These are phyloP conservation scores for Pegoplata infirma DNA, from an alignment of 2,888 invertebrate species.

Conservation along the genomic window DNA sequence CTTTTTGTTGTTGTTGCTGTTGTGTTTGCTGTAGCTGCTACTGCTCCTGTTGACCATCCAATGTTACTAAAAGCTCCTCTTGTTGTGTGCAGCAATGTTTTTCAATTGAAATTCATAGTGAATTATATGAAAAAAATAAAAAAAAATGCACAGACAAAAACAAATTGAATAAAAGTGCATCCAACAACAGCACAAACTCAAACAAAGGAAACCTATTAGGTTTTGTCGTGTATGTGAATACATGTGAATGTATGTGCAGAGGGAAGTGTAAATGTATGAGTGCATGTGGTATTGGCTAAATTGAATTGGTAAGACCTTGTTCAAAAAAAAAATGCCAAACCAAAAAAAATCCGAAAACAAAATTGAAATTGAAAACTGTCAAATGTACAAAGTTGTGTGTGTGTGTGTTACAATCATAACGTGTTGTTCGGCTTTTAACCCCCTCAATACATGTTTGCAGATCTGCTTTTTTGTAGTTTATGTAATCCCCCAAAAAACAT, in stretches of 20 bases:
- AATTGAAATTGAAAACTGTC: slow-evolving; percentile 53
- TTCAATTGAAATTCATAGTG: slow-evolving; percentile 41
- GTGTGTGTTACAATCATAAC: slow-evolving; percentile 39
- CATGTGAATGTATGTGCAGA: neutral
- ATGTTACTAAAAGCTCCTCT: neutral
- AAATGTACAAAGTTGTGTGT: slow-evolving; percentile 42
- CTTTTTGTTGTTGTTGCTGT: slow-evolving; percentile 23
- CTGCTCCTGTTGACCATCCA: neutral
- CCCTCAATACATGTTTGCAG: neutral
- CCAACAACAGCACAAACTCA: neutral
- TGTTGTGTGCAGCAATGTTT: neutral
- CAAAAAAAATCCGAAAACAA: slow-evolving; percentile 9
- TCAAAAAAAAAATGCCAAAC: slow-evolving; percentile 31
- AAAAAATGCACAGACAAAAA: slow-evolving; percentile 13
- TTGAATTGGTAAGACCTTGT: slow-evolving; percentile 45
- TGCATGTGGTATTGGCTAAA: slow-evolving; percentile 48
- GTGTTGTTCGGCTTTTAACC: slow-evolving; percentile 9
- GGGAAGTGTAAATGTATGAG: neutral
- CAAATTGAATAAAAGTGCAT: slow-evolving; percentile 37
- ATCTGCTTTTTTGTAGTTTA: neutral
- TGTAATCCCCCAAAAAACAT: neutral
- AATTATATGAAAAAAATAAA: slow-evolving; percentile 13
- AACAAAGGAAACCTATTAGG: slow-evolving; percentile 33
- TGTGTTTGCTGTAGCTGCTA: neutral
- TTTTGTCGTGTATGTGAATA: neutral